These are phyloP conservation scores for Nemopilema nomurai DNA, from an alignment of 30 jellyfish, hydroid and myxozoan genomes.

Conservation along the genomic window DNA sequence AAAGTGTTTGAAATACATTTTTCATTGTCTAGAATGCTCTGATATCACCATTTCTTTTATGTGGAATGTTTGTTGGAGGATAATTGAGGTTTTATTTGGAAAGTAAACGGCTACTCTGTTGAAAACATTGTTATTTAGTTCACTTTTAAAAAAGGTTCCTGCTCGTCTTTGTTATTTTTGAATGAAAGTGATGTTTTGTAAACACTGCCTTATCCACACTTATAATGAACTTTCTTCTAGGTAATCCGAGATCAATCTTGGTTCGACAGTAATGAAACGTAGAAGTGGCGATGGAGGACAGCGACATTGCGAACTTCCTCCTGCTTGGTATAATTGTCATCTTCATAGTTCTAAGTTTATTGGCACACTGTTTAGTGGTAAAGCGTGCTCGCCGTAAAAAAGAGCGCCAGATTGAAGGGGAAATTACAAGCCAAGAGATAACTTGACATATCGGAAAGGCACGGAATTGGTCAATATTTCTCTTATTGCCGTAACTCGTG, in stretches of 20 bases:
- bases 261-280: conserved; percentile 44
- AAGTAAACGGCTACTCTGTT: neutral
- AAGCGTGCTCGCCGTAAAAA: conserved; percentile 37
- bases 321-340: conserved; percentile 56
- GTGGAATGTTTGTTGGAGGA: neutral
- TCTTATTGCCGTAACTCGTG: neutral
- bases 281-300: conserved; percentile 58
- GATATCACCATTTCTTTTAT: neutral
- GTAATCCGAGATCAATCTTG: neutral
- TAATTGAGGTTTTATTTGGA: neutral
- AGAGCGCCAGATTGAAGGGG: conserved; percentile 18
- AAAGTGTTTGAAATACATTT: neutral
- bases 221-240: neutral
- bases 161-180: neutral
- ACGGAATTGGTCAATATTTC: neutral
- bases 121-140: neutral
- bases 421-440: conserved; percentile 11
- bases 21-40: neutral
- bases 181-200: neutral
- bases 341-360: conserved; percentile 37
- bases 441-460: neutral
- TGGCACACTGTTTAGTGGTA: conserved; percentile 61
- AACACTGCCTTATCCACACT: neutral
- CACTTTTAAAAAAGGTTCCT: neutral
- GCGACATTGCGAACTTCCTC: conserved; percentile 65